Evolutionary conservation across 2,888 invertebrate genomes (phyloP).

Genomic region (Protula sp.): DNA sequence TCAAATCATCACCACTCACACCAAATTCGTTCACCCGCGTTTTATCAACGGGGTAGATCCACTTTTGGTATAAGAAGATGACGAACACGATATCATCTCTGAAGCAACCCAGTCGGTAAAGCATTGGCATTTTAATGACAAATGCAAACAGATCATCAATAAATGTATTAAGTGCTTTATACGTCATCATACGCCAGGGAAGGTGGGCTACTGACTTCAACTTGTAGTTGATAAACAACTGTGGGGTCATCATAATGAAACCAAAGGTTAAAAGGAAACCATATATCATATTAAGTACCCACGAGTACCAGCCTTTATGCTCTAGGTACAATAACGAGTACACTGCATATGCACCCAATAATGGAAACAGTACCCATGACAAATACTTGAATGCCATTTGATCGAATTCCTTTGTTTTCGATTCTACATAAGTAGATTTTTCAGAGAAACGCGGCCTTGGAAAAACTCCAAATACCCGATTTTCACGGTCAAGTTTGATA

Average conservation of each 20-base stretch:
- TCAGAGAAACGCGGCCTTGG: constrained; percentile 79
- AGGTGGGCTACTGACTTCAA: constrained; percentile 97
- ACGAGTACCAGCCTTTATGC: constrained; percentile 99
- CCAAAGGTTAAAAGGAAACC: constrained; percentile 92
- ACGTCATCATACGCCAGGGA: constrained; percentile 99
- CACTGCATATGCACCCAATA: constrained; percentile 85
- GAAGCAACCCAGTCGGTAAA: constrained; percentile 96
- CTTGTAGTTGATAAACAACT: constrained; percentile 98
- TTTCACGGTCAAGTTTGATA: constrained; percentile 64
- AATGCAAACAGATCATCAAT: constrained; percentile 99
- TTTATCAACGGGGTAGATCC: constrained; percentile 95
- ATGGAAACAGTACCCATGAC: constrained; percentile 91
- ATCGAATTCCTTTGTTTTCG: constrained; percentile 90
- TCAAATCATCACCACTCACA: background rate
- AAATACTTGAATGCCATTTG: constrained; percentile 89
- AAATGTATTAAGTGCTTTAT: constrained; percentile 98
- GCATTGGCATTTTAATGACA: constrained; percentile 99
- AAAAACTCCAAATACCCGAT: constrained; percentile 70
- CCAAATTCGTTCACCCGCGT: constrained; percentile 96
- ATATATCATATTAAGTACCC: constrained; percentile 91
- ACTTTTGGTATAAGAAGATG: constrained; percentile 91
- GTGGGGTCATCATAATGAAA: constrained; percentile 99
- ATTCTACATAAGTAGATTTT: constrained; percentile 93
- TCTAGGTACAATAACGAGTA: constrained; percentile 90
- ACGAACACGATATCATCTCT: constrained; percentile 98